Evolutionary conservation across 2,797 vertebrate species (phyloP).

Genomic region (Tinamus major): DNA sequence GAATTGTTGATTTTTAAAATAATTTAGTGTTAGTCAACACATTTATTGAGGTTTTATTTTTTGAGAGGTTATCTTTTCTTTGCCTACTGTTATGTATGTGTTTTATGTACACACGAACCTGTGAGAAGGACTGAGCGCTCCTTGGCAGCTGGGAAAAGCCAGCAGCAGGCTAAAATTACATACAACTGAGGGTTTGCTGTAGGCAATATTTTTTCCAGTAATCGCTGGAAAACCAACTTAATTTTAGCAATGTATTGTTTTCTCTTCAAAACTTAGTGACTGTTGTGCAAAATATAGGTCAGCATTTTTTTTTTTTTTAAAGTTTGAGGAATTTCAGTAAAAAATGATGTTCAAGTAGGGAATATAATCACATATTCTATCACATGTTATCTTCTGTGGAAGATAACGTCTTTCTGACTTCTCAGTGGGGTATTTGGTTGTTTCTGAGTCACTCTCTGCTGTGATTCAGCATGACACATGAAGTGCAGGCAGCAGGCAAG

Average conservation of each 20-base stretch:
- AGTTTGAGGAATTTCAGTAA: constrained; percentile 23
- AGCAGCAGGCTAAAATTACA: background rate
- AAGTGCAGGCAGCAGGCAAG: constrained; percentile 17
- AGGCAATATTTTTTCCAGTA: background rate
- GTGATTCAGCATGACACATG: constrained; percentile 57
- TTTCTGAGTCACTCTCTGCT: constrained; percentile 12
- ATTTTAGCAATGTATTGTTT: background rate
- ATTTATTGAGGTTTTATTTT: background rate
- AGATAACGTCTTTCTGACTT: background rate
- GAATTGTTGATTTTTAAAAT: background rate
- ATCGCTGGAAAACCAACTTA: background rate
- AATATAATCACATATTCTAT: background rate
- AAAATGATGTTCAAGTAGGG: background rate
- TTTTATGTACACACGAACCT: background rate
- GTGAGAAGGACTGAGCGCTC: background rate
- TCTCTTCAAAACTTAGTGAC: background rate
- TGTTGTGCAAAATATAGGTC: background rate
- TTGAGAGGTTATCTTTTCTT: no score
- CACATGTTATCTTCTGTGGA: background rate
- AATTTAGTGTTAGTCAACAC: background rate
- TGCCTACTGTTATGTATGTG: background rate
- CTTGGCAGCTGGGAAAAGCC: background rate
- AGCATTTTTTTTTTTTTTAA: no score
- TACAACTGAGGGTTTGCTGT: background rate
- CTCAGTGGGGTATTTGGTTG: constrained; percentile 17